Base-by-base conservation (phyloP, 64 coral and sea anemone genomes). In the Astreopora myriophthalma region DNA sequence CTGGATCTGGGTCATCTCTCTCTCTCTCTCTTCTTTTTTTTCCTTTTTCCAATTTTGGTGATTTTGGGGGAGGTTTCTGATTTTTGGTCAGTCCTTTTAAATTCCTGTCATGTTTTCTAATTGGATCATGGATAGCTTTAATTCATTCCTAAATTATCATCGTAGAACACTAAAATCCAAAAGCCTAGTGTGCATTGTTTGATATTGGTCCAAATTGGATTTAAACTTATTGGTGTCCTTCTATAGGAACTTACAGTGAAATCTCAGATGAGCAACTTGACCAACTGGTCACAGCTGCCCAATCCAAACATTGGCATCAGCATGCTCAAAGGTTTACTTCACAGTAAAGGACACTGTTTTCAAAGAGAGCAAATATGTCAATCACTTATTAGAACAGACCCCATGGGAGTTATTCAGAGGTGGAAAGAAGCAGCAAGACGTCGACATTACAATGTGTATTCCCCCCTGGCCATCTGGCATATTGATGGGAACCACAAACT, bases 351-450 rank as follows among this genome's bases (percentile, higher is more conserved):
- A 31, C 78, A 92, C 33, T 35, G 88, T 73, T 68, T 92, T 29
- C 90, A 92, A 48, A 85, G 80, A 76, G 90, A 92, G 69, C 8
- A 69, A 75, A 79, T 93, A 42, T 26, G 91, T 16, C 73, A 87
- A 20, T 93, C 91, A 58, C 40, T 87, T 32, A 25, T 87, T 24
- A 78, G 58, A 71, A 87, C 73, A 51, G 83, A 86, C 49, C 80
- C 90, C 19, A 65, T 73, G 33, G 79, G 68, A 74, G 90, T 69
- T 39, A 29, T 85, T 6, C 51, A 86, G 24, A 49, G 80, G 23
- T 92, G 90, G 70, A 85, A 2, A 60, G 65, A 73, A 49, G 62
- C 77, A 71, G 31, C 22, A 35, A 69, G 73, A 55, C 2, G 72
- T 30, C 12, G 84, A 57, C 60, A 80, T 9, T 93, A 93, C 34